Base-by-base conservation (phyloP, 2,888 invertebrate genomes). In the Venustoraphidia nigricollis region DNA sequence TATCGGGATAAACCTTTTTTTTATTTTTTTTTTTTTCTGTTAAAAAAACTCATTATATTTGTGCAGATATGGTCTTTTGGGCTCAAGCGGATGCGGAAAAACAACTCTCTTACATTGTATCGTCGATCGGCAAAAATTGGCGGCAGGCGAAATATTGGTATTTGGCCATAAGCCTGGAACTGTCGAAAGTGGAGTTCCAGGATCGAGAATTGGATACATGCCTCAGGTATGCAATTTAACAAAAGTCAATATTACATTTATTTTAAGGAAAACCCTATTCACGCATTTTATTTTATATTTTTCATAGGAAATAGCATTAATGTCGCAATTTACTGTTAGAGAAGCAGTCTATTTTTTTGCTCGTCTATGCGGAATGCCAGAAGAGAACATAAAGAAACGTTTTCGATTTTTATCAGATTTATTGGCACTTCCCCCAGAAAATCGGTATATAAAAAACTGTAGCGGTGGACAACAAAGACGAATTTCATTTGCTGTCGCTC, bases 401-500 rank as follows among this genome's bases (percentile, higher is more conserved):
- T 84, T 79, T 60, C 67, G 72, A 47, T 76, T 83, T 59, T 72
- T 92, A 34, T 70, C 77, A 37, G 73, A 78, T 36, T 70, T 93
- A 17, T 68, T 93, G 9, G 84, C 90, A 42, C 65, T 94, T 51
- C 90, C 92, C 5, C 76, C 78, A 2, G 75, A 76, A 37, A 66
- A 73, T 53, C 71, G 79, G 65, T 60, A 76, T 62, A 62, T 92
- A 49, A 81, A 81, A 59, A 70, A 80, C 50, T 73, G 83, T 59
- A 91, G 91, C 55, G 94, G 94, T 8, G 94, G 94, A 0, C 93
- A 94, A 64, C 89, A 91, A 66, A 70, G 94, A 51, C 71, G 94
- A 46, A 83, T 93, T 0, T 93, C 93, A 0, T 78, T 94, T 54
- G 91, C 92, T 0, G 87, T 86, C 6, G 89, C 93, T 1, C 68